Base-by-base conservation (phyloP, 2,113 vertebrate species). In the Channa maculata region DNA sequence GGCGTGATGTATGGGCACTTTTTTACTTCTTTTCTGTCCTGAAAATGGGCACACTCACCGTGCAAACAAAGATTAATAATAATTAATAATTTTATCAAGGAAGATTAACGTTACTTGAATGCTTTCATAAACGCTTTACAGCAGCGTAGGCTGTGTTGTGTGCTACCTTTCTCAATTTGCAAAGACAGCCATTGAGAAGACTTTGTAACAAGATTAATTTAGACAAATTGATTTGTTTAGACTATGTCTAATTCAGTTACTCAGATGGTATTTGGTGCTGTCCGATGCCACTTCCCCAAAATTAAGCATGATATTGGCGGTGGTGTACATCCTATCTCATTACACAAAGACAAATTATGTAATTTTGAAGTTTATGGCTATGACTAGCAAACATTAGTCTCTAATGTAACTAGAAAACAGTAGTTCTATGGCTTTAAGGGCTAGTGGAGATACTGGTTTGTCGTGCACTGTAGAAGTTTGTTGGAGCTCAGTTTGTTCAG, bases 221-320 rank as follows among this genome's bases (percentile, higher is more conserved):
- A 38, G 65, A 71, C 37, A 37, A 70, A 71, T 71, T 75, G 57
- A 74, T 83, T 81, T 57, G 60, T 77, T 85, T 77, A 59, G 69
- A 69, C 52, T 43, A 6, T 33, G 48, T 75, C 53, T 85, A 86
- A 88, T 89, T 79, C 60, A 74, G 41, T 90, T 84, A 86, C 65
- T 67, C 8, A 0, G 14, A 37, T 49, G 52, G 63, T 51, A 66
- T 82, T 84, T 61, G 51, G 45, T 76, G 50, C 46, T 41, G 58
- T 63, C 49, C 73, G 65, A 75, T 83, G 58, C 74, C 1, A 57
- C 61, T 60, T 39, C 53, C 33, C 62, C 48, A 48, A 66, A 76
- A 75, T 69, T 76, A 60, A 71, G 46, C 69, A 53, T 62, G 46
- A 52, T 63, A 59, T 51, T 39, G 58, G 34, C 34, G 61, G 11